Conservation (phyloP, 2,888 invertebrate genomes). For the Tiliacea citrago region DNA sequence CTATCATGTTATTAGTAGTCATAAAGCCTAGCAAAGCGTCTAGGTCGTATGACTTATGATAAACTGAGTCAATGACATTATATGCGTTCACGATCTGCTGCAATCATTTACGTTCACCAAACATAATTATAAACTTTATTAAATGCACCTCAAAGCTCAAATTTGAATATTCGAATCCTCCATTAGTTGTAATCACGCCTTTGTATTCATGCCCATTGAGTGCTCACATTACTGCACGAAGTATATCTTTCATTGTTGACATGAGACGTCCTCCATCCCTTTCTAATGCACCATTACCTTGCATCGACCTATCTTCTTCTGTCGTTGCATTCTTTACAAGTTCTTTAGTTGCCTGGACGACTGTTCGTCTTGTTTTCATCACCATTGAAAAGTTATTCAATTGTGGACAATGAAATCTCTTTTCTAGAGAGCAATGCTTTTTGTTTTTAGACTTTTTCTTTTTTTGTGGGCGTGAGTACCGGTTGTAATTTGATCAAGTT, state of each 20-base stretch:
- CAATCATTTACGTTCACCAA: conserved; percentile 45
- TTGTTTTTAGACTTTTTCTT: conserved; percentile 48
- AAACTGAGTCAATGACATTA: conserved; percentile 83
- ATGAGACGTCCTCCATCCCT: conserved; percentile 73
- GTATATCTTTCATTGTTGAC: conserved; percentile 84
- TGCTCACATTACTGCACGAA: conserved; percentile 84
- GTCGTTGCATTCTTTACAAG: conserved; percentile 67
- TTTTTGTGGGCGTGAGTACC: conserved; percentile 53
- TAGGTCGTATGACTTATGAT: conserved; percentile 78
- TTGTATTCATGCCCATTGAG: conserved; percentile 80
- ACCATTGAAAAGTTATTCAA: conserved; percentile 71
- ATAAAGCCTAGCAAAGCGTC: conserved; percentile 67
- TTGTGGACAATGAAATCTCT: conserved; percentile 60
- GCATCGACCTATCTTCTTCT: conserved; percentile 57
- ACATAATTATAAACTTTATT: conserved; percentile 47
- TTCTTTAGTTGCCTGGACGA: conserved; percentile 58
- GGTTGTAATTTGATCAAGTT: conserved; percentile 67
- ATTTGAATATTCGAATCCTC: conserved; percentile 53
- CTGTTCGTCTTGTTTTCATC: conserved; percentile 70
- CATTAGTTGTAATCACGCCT: conserved; percentile 61
- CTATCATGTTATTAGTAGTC: conserved; percentile 64
- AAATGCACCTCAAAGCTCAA: conserved; percentile 27
- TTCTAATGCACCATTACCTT: conserved; percentile 47
- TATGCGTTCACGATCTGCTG: conserved; percentile 66
- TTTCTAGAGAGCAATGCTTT: conserved; percentile 62